Evolutionary conservation across 2,888 invertebrate genomes (phyloP).

Genomic region (Napeogenes inachia): DNA sequence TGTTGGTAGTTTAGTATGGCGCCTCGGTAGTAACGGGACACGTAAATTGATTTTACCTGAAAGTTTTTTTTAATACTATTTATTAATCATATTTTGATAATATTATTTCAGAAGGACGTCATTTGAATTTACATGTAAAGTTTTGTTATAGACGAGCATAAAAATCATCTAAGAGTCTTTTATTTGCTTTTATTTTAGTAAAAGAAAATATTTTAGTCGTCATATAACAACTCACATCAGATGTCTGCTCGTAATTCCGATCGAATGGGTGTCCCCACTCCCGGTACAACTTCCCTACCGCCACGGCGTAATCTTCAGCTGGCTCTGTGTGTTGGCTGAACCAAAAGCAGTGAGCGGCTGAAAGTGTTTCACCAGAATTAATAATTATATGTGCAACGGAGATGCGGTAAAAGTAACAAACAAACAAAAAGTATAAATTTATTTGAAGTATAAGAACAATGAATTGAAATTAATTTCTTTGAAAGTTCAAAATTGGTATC

Average conservation of each 20-base stretch:
- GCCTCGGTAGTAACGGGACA: constrained; percentile 67
- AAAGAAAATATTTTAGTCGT: too few species aligned
- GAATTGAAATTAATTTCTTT: too few species aligned
- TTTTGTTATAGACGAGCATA: too few species aligned
- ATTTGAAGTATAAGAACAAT: background rate
- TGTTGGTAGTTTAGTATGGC: constrained; percentile 70
- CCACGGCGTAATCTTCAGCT: constrained; percentile 43
- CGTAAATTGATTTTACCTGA: constrained; percentile 53
- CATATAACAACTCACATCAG: constrained; percentile 42
- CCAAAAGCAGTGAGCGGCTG: constrained; percentile 63
- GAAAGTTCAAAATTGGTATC: too few species aligned
- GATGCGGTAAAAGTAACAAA: too few species aligned
- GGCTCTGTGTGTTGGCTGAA: constrained; percentile 35
- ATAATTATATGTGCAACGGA: background rate
- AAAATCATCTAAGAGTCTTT: too few species aligned
- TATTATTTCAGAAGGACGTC: too few species aligned
- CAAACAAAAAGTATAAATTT: too few species aligned
- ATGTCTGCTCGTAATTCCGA: constrained; percentile 40
- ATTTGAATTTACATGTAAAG: too few species aligned
- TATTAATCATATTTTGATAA: too few species aligned
- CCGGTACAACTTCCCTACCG: constrained; percentile 52
- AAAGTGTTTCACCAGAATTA: background rate
- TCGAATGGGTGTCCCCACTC: constrained; percentile 43
- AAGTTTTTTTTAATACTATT: constrained; percentile 3
- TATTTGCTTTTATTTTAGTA: too few species aligned